Evolutionary conservation across 1,140 invertebrate genomes (phyloP), one percentile per base, ranked within the genome.

Genomic region (Neodiprion pinetum): DNA sequence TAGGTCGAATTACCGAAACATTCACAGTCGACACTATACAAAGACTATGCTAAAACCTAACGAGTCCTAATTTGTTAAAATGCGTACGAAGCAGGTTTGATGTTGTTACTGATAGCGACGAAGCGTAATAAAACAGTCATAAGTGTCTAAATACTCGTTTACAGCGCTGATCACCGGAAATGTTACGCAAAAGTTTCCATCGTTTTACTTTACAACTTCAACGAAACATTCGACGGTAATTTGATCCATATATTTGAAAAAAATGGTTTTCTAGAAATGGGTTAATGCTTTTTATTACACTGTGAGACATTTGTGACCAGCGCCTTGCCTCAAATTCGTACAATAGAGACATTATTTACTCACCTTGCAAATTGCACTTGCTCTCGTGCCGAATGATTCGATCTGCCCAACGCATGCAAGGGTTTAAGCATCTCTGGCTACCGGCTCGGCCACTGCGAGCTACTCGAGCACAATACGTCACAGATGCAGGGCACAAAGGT

Each of bases 351-450:
- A 40, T 40, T 40, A 40, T 17, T 61, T 7, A 87, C 86, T 78
- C 85, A 88, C 86, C 86, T 87, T 87, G 85, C 74, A 80, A 80
- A 71, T 80, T 77, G 81, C 76, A 81, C 75, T 85, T 87, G 80
- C 84, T 86, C 75, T 87, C 82, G 69, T 79, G 79, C 21, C 86
- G 80, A 72, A 87, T 87, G 75, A 87, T 86, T 81, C 83, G 79
- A 70, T 85, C 84, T 66, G 85, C 84, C 86, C 86, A 88, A 77
- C 85, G 84, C 86, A 87, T 85, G 75, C 86, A 86, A 28, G 85
- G 83, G 77, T 86, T 85, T 50, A 78, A 77, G 71, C 79, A 79
- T 80, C 82, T 82, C 76, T 84, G 81, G 67, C 71, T 74, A 73
- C 80, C 79, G 49, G 80, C 79, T 17, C 85, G 82, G 79, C 86